These are phyloP conservation scores for Chironomus striatipennis DNA, from an alignment of 1,140 invertebrate species.

Conservation along the genomic window DNA sequence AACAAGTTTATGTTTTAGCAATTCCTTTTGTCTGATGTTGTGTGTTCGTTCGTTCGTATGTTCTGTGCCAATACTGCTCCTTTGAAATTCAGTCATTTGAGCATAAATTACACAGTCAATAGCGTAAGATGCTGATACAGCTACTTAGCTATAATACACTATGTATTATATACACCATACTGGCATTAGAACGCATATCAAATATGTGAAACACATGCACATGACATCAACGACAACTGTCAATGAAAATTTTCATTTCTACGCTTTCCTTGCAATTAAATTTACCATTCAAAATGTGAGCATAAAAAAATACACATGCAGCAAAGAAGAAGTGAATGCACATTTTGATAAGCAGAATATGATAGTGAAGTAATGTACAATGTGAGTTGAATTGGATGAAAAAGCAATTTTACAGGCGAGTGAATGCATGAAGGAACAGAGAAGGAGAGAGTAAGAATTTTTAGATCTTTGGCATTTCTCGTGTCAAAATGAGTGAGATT, in stretches of 20 bases:
- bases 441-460: too few species aligned
- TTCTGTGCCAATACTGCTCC: not conserved
- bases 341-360: not conserved
- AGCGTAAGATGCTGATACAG: not conserved
- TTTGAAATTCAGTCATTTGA: constrained; percentile 17
- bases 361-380: not conserved
- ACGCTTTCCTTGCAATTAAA: constrained; percentile 1
- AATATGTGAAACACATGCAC: constrained; percentile 17
- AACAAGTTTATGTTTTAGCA: not conserved
- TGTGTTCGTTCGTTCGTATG: too few species aligned
- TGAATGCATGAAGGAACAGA: not conserved
- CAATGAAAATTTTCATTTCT: not conserved
- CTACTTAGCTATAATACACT: constrained; percentile 3
- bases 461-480: too few species aligned
- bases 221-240: constrained; percentile 1
- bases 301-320: too few species aligned
- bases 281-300: not conserved
- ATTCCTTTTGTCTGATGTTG: not conserved
- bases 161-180: not conserved
- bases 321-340: not conserved
- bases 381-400: too few species aligned
- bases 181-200: not conserved
- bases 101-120: constrained; percentile 16
- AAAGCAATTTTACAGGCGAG: constrained; percentile 7
- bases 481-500: too few species aligned